Evolutionary conservation across 2,888 invertebrate species (phyloP).

Genomic region (Fissipunctia ypsillon): DNA sequence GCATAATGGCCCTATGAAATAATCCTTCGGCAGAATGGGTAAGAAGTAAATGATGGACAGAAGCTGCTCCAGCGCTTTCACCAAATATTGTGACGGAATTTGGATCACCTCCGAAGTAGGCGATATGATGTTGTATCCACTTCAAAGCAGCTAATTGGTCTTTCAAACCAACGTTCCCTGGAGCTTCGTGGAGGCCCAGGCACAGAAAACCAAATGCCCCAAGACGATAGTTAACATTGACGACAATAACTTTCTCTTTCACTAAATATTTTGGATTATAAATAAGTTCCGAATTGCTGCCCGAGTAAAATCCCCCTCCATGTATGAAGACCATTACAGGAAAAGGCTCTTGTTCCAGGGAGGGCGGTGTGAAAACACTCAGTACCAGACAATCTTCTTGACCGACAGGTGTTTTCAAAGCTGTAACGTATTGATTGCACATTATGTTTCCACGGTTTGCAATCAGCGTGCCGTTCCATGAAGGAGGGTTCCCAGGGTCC

Average conservation of each 20-base stretch:
- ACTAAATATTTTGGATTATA: slow-evolving; percentile 75
- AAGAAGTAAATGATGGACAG: slow-evolving; percentile 70
- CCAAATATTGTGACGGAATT: slow-evolving; percentile 76
- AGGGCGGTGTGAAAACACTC: slow-evolving; percentile 77
- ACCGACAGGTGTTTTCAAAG: slow-evolving; percentile 57
- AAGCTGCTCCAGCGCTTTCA: slow-evolving; percentile 74
- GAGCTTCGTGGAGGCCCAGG: slow-evolving; percentile 71
- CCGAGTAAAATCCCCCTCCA: slow-evolving; percentile 74
- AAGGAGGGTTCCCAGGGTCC: slow-evolving; percentile 68
- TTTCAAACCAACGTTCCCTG: slow-evolving; percentile 77
- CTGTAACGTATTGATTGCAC: slow-evolving; percentile 66
- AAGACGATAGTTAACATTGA: slow-evolving; percentile 76
- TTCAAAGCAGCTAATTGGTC: slow-evolving; percentile 78
- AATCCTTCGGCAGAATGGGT: slow-evolving; percentile 71
- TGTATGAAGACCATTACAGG: slow-evolving; percentile 77
- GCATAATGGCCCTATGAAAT: slow-evolving; percentile 73
- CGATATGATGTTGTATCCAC: slow-evolving; percentile 77
- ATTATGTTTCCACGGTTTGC: slow-evolving; percentile 60
- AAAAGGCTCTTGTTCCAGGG: slow-evolving; percentile 72
- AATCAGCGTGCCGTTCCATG: slow-evolving; percentile 65
- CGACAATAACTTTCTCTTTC: slow-evolving; percentile 73
- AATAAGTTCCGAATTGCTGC: slow-evolving; percentile 69
- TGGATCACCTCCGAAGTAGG: slow-evolving; percentile 77
- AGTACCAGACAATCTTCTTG: slow-evolving; percentile 76
- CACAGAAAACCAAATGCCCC: slow-evolving; percentile 78